Conservation (phyloP, 2,888 invertebrate species). For the Congeria kusceri region DNA sequence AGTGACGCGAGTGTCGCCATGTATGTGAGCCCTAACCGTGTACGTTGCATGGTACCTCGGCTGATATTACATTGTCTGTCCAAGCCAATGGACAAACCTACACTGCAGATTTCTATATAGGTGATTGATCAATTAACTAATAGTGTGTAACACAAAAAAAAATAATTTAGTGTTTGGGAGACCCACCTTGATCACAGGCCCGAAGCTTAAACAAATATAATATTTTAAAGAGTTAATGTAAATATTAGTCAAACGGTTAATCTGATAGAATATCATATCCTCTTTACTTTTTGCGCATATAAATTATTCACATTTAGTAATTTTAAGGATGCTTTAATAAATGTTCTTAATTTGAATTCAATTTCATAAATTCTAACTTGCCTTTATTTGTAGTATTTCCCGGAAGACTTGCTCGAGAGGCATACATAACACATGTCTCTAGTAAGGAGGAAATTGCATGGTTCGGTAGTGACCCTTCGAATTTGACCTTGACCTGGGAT, state of each 20-base stretch:
- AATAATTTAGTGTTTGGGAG: too few relatives aligned
- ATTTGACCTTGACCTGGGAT: slow-evolving; percentile 68
- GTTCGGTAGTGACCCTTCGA: slow-evolving; percentile 41
- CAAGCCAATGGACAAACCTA: slow-evolving; percentile 89
- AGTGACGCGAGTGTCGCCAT: slow-evolving; percentile 36
- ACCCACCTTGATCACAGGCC: too few relatives aligned
- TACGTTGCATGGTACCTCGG: slow-evolving; percentile 95
- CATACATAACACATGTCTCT: slow-evolving; percentile 16
- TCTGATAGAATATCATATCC: too few relatives aligned
- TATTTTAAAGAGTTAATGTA: too few relatives aligned
- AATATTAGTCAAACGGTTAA: too few relatives aligned
- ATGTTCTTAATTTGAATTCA: too few relatives aligned
- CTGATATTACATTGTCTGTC: slow-evolving; percentile 93
- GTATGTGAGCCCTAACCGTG: slow-evolving; percentile 84
- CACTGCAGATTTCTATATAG: slow-evolving; percentile 96
- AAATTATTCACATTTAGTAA: too few relatives aligned
- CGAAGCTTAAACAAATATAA: too few relatives aligned
- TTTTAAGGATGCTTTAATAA: too few relatives aligned
- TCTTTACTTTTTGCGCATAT: too few relatives aligned
- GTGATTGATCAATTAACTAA: slow-evolving; percentile 86
- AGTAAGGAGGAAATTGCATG: slow-evolving; percentile 39
- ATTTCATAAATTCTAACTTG: neutral
- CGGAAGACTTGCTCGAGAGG: slow-evolving; percentile 36
- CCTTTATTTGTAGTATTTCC: slow-evolving; percentile 57
- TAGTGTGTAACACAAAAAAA: too few relatives aligned